phyloP scores from a whole-genome alignment of 2,113 vertebrate species.

The Rhynchomys soricoides region DNA sequence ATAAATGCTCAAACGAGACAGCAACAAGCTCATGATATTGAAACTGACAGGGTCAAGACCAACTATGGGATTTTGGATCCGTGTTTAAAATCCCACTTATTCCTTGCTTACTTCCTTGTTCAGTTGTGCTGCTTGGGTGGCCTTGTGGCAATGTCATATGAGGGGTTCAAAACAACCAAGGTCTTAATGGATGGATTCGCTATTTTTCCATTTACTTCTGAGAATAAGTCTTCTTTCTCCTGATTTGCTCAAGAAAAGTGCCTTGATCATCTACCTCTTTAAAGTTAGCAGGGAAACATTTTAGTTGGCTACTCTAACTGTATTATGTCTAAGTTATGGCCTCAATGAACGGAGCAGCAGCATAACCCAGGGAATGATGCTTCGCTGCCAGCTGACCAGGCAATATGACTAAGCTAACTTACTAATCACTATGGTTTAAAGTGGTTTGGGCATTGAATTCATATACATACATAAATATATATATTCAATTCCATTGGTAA shows the following conservation, averaged over 20 bases:
- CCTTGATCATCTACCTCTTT: slow-evolving; percentile 54
- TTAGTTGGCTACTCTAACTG: slow-evolving; percentile 36
- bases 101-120: not conserved
- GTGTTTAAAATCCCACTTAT: not conserved
- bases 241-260: slow-evolving; percentile 68
- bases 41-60: not conserved
- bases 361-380: not conserved
- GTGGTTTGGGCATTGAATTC: slow-evolving; percentile 21
- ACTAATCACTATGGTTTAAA: slow-evolving; percentile 29
- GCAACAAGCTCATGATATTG: not conserved
- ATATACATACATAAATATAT: not conserved
- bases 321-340: slow-evolving; percentile 41
- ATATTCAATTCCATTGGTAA: slow-evolving; percentile 54
- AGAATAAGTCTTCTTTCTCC: slow-evolving; percentile 51
- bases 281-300: slow-evolving; percentile 42
- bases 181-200: not conserved
- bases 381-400: not conserved
- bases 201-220: slow-evolving; percentile 63
- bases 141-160: not conserved
- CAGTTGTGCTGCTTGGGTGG: not conserved
- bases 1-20: not conserved
- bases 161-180: slow-evolving; percentile 33
- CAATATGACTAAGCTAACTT: not conserved
- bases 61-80: not conserved
- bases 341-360: slow-evolving; percentile 6